These are phyloP conservation scores for Drosophila basisetae DNA, from an alignment of 2,888 invertebrate species.

Conservation along the genomic window DNA sequence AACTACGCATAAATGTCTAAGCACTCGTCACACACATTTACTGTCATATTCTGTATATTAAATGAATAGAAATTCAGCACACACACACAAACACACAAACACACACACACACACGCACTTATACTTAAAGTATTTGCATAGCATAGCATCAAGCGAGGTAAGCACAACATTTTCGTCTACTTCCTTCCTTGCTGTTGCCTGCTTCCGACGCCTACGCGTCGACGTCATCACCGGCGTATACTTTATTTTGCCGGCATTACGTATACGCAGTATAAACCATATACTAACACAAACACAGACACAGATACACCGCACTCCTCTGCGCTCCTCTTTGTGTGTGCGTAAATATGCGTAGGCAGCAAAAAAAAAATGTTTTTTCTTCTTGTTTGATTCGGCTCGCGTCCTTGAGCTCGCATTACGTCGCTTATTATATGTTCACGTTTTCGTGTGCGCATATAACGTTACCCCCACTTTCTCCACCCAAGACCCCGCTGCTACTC, in stretches of 20 bases:
- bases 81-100: slow-evolving; percentile 10
- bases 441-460: slow-evolving; percentile 34
- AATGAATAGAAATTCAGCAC: slow-evolving; percentile 60
- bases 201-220: slow-evolving; percentile 53
- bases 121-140: slow-evolving; percentile 44
- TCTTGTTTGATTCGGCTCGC: slow-evolving; percentile 37
- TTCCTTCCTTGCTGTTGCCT: slow-evolving; percentile 61
- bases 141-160: slow-evolving; percentile 45
- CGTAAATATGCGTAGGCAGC: slow-evolving; percentile 64
- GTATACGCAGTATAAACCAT: slow-evolving; percentile 63
- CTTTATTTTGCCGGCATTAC: slow-evolving; percentile 67
- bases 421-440: slow-evolving; percentile 42
- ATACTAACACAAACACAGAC: slow-evolving; percentile 1
- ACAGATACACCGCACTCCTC: slow-evolving; percentile 3
- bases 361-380: slow-evolving; percentile 19
- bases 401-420: slow-evolving; percentile 71
- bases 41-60: slow-evolving; percentile 65
- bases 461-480: not conserved
- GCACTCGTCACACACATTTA: slow-evolving; percentile 76
- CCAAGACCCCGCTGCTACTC: not conserved
- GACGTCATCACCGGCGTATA: slow-evolving; percentile 55
- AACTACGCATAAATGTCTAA: slow-evolving; percentile 80
- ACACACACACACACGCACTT: not conserved
- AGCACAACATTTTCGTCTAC: slow-evolving; percentile 29
- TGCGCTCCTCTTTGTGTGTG: slow-evolving; percentile 35